Evolutionary conservation across 1,140 invertebrate species (phyloP).

Genomic region (Asobara japonica): DNA sequence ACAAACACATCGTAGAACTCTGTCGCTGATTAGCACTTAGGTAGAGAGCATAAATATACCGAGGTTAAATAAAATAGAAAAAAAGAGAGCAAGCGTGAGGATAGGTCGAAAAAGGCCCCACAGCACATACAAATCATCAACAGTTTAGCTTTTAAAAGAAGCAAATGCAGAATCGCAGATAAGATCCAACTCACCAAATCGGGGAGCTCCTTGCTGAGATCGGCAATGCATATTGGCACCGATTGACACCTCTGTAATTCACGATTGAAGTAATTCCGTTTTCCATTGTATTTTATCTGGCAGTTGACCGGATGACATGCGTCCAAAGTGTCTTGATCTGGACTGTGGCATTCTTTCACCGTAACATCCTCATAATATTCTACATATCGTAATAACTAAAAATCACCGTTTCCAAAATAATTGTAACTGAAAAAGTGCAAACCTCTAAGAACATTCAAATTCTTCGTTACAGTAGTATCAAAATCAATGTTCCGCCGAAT

Average conservation of each 20-base stretch:
- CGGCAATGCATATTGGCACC: slow-evolving; percentile 58
- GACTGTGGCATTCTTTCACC: slow-evolving; percentile 54
- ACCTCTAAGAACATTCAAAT: slow-evolving; percentile 32
- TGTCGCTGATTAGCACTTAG: too few relatives aligned
- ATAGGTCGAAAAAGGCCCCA: too few relatives aligned
- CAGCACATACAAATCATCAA: too few relatives aligned
- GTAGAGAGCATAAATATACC: too few relatives aligned
- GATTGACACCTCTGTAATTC: slow-evolving; percentile 59
- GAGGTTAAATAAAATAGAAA: too few relatives aligned
- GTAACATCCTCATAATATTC: slow-evolving; percentile 39
- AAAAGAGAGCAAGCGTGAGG: too few relatives aligned
- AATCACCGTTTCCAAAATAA: not conserved
- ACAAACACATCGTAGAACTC: too few relatives aligned
- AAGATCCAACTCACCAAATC: slow-evolving; percentile 48
- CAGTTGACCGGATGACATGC: slow-evolving; percentile 67
- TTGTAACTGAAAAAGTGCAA: not conserved
- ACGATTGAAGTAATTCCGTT: slow-evolving; percentile 59
- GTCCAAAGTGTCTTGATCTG: slow-evolving; percentile 66
- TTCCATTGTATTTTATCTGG: slow-evolving; percentile 66
- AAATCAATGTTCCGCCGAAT: slow-evolving; percentile 32
- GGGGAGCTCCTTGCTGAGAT: slow-evolving; percentile 49
- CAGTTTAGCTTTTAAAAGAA: too few relatives aligned
- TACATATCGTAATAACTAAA: not conserved
- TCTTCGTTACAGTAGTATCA: slow-evolving; percentile 31
- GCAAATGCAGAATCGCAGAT: too few relatives aligned